phyloP scores from a whole-genome alignment of 37 sponge, comb jelly and placozoan species.

The Agelas oroides region DNA sequence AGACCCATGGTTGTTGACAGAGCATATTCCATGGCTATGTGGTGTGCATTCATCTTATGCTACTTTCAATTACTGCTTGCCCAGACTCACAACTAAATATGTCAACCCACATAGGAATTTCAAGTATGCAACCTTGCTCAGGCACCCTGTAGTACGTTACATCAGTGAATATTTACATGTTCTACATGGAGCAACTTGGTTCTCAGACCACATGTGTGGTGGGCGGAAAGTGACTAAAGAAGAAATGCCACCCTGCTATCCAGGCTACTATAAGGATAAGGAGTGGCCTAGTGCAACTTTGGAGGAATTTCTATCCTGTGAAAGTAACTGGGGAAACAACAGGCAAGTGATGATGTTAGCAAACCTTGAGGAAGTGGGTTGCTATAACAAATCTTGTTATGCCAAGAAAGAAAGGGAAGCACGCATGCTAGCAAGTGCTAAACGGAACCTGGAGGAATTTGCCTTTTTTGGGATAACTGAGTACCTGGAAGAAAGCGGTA shows the following conservation, averaged over 20 bases:
- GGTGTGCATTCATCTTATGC: slow-evolving; percentile 82
- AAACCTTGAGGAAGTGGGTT: slow-evolving; percentile 65
- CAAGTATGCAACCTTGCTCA: slow-evolving; percentile 63
- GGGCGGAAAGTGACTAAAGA: slow-evolving; percentile 15
- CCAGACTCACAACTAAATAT: neutral
- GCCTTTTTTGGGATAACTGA: slow-evolving; percentile 84
- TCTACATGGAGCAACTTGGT: slow-evolving; percentile 76
- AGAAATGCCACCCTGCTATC: slow-evolving; percentile 78
- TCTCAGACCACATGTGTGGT: slow-evolving; percentile 31
- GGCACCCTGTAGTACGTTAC: slow-evolving; percentile 83
- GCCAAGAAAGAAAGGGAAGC: slow-evolving; percentile 23
- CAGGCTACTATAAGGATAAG: slow-evolving; percentile 52
- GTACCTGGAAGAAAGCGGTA: slow-evolving; percentile 64
- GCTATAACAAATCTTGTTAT: slow-evolving; percentile 31
- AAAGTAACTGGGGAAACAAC: slow-evolving; percentile 84
- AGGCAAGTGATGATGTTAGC: slow-evolving; percentile 84
- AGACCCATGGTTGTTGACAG: slow-evolving; percentile 83
- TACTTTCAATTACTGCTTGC: slow-evolving; percentile 68
- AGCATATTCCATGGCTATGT: slow-evolving; percentile 85
- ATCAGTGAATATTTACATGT: slow-evolving; percentile 90
- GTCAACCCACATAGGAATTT: slow-evolving; percentile 12
- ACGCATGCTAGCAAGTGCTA: slow-evolving; percentile 68
- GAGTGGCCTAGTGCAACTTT: slow-evolving; percentile 70
- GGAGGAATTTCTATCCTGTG: slow-evolving; percentile 76
- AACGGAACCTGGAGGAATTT: slow-evolving; percentile 69